These are phyloP conservation scores for Carposina sasakii DNA, from an alignment of 1,140 invertebrate species.

Conservation along the genomic window DNA sequence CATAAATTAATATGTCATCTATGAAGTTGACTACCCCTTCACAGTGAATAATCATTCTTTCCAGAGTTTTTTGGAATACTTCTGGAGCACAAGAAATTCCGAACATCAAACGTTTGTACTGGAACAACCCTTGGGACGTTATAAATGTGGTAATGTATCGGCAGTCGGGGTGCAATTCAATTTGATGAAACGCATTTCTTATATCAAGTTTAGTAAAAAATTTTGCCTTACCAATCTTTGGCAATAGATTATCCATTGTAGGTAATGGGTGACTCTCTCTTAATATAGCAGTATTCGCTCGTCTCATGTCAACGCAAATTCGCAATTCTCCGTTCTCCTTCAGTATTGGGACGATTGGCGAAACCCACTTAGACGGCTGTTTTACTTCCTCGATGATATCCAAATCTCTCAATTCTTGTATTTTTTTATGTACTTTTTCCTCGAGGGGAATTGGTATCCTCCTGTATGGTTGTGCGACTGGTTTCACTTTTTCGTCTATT, in stretches of 20 bases:
- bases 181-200: slow-evolving; percentile 26
- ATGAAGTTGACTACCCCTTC: too few relatives aligned
- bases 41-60: slow-evolving; percentile 18
- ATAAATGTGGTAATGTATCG: slow-evolving; percentile 30
- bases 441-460: slow-evolving; percentile 18
- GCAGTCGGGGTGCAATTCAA: slow-evolving; percentile 23
- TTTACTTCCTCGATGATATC: slow-evolving; percentile 30
- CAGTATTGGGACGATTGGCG: slow-evolving; percentile 26
- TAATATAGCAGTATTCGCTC: slow-evolving; percentile 37
- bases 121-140: slow-evolving; percentile 19
- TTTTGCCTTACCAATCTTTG: slow-evolving; percentile 23
- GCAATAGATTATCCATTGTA: slow-evolving; percentile 24
- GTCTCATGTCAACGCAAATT: slow-evolving; percentile 39
- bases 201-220: slow-evolving; percentile 29
- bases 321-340: slow-evolving; percentile 28
- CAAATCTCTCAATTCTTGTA: slow-evolving; percentile 8
- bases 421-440: slow-evolving; percentile 7
- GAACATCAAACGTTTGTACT: slow-evolving; percentile 21
- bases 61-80: slow-evolving; percentile 23
- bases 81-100: slow-evolving; percentile 19
- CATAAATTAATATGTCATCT: too few relatives aligned
- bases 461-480: slow-evolving; percentile 24
- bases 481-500: slow-evolving; percentile 18
- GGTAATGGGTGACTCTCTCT: slow-evolving; percentile 30
- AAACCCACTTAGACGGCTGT: slow-evolving; percentile 31